These are phyloP conservation scores for Pherbina coryleti DNA, from an alignment of 2,888 invertebrate genomes.

Conservation along the genomic window DNA sequence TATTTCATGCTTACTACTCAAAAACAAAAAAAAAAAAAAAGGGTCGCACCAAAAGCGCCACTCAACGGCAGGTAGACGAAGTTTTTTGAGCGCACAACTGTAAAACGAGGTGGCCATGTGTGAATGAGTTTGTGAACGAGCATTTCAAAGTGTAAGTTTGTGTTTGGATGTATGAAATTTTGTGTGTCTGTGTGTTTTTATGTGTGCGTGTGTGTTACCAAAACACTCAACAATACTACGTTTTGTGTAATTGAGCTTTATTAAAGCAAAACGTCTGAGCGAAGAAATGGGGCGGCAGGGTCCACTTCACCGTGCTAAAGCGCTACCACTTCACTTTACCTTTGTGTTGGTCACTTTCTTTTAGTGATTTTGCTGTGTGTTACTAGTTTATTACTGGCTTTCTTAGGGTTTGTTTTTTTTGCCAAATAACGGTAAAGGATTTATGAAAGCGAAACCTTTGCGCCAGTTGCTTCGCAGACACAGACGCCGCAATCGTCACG, in stretches of 20 bases:
- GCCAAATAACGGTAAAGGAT: constrained; percentile 47
- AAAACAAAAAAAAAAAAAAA: constrained; percentile 13
- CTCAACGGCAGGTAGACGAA: constrained; percentile 28
- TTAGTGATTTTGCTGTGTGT: not conserved
- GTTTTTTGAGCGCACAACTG: not conserved
- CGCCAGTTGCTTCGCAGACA: constrained; percentile 55
- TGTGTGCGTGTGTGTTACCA: constrained; percentile 46
- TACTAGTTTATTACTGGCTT: not conserved
- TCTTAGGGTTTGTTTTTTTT: not conserved
- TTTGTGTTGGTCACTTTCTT: constrained; percentile 17
- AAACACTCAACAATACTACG: not conserved
- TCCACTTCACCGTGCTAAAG: not conserved
- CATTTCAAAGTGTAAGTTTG: not conserved
- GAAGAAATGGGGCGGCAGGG: too few species aligned
- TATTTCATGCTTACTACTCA: constrained; percentile 23
- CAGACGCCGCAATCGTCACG: constrained; percentile 52
- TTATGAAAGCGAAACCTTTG: constrained; percentile 50
- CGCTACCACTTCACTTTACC: not conserved
- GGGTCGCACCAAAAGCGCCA: constrained; percentile 6
- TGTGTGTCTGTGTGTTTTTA: constrained; percentile 33
- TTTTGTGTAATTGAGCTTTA: too few species aligned
- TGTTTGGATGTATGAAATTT: constrained; percentile 21
- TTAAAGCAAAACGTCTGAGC: too few species aligned
- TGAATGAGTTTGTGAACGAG: not conserved
- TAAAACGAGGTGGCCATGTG: not conserved